Conservation (phyloP, 2,888 invertebrate genomes). For the Phengaris alcon region DNA sequence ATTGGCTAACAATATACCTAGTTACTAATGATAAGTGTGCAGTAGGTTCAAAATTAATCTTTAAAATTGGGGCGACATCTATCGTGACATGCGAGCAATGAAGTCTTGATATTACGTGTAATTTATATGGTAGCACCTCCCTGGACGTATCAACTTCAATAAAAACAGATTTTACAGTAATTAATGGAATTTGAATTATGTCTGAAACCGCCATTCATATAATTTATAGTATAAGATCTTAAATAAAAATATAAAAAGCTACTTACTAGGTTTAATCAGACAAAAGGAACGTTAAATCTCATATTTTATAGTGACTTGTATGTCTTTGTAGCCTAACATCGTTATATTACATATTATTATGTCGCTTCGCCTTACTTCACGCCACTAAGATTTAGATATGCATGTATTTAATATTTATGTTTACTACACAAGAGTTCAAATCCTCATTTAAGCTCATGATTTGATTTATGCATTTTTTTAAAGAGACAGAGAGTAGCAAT, state of each 20-base stretch:
- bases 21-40: not conserved
- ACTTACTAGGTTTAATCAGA: not conserved
- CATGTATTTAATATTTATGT: not conserved
- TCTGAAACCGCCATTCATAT: conserved; percentile 12
- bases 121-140: conserved; percentile 41
- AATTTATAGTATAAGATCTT: conserved; percentile 1
- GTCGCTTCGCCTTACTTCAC: not conserved
- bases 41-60: conserved; percentile 1
- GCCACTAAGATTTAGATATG: conserved; percentile 12
- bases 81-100: conserved; percentile 3
- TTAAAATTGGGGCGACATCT: conserved; percentile 4
- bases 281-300: not conserved
- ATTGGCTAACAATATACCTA: conserved; percentile 1
- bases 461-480: not conserved
- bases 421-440: not conserved
- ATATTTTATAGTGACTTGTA: not conserved
- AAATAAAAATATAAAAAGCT: conserved; percentile 7
- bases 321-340: not conserved
- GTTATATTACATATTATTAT: not conserved
- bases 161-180: conserved; percentile 21
- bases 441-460: conserved; percentile 8
- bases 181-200: not conserved
- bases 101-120: conserved; percentile 30
- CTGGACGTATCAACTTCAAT: conserved; percentile 36
- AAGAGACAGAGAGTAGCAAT: not conserved